These are phyloP conservation scores for Drosophila ironensis DNA, from an alignment of 1,140 invertebrate genomes.

Conservation along the genomic window DNA sequence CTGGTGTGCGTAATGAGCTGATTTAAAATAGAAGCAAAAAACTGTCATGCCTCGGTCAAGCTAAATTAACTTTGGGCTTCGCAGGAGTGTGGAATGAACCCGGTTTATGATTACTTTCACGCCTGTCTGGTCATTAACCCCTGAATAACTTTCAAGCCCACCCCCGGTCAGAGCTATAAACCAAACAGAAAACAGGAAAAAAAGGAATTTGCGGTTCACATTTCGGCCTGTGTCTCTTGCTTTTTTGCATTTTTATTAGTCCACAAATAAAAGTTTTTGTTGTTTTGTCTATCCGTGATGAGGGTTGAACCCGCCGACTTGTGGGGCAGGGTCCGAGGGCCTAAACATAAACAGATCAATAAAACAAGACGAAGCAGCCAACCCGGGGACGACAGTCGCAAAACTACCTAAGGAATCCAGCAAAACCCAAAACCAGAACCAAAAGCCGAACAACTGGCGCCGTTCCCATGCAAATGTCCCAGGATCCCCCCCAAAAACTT, in stretches of 20 bases:
- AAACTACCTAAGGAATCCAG: constrained; percentile 47
- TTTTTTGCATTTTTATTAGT: constrained; percentile 45
- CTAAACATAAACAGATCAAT: constrained; percentile 73
- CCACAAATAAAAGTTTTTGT: constrained; percentile 43
- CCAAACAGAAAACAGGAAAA: neutral
- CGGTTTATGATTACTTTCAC: constrained; percentile 69
- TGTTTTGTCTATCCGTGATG: constrained; percentile 37
- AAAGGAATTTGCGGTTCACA: constrained; percentile 10
- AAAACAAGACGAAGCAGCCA: constrained; percentile 45
- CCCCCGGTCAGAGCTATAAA: neutral
- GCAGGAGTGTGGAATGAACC: constrained; percentile 4
- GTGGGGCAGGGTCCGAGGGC: neutral
- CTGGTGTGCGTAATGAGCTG: neutral
- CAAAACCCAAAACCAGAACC: constrained; percentile 12
- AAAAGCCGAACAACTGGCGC: constrained; percentile 55
- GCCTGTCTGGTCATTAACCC: constrained; percentile 58
- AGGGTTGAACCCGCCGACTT: constrained; percentile 8
- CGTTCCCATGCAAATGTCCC: constrained; percentile 73
- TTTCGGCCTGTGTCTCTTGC: neutral
- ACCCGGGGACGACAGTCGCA: constrained; percentile 20
- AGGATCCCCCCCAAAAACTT: constrained; percentile 1
- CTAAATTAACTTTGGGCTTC: constrained; percentile 24
- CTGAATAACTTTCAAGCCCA: constrained; percentile 14
- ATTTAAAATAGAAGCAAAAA: neutral
- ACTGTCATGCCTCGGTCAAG: constrained; percentile 14